Percentiles rank a stretch among this genome's conserved stretches.
These are phyloP conservation scores for Periophthalmodon schlosseri DNA, from an alignment of 2,113 vertebrate genomes.

Conservation along the genomic window DNA sequence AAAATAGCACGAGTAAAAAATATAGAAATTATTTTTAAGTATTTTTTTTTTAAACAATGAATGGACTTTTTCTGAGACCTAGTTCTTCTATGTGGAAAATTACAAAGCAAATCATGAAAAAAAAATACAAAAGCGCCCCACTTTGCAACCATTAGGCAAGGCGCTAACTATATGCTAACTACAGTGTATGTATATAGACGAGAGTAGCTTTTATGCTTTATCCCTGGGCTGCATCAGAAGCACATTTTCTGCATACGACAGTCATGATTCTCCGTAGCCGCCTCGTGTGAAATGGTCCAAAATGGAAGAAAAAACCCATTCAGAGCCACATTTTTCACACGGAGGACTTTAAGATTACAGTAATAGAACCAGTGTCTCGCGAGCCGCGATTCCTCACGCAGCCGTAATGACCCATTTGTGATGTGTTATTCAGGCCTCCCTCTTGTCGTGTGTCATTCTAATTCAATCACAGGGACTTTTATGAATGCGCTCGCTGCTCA, in stretches of 20 bases:
- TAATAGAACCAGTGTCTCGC: slow-evolving; percentile 1
- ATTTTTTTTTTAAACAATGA: no score
- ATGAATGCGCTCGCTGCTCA: slow-evolving; percentile 6
- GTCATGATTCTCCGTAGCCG: background rate
- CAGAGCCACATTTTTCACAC: background rate
- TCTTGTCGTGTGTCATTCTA: background rate
- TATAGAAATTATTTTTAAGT: no score
- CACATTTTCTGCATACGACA: background rate
- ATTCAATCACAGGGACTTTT: slow-evolving; percentile 1
- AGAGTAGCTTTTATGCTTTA: background rate
- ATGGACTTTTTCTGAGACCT: no score
- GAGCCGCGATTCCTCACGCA: background rate
- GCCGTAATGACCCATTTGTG: background rate
- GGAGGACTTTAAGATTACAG: background rate
- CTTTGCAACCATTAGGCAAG: no score
- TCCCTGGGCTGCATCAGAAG: background rate
- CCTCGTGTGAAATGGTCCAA: background rate
- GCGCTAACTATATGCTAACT: no score
- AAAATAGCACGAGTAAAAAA: no score
- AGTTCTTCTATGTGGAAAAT: no score
- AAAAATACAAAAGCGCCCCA: background rate
- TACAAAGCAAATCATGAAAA: no score
- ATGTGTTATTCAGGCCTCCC: background rate
- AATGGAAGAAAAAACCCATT: background rate
- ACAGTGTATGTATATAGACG: background rate